These are phyloP conservation scores for Drosophila sp. DNA, from an alignment of 1,140 invertebrate genomes.

Conservation along the genomic window DNA sequence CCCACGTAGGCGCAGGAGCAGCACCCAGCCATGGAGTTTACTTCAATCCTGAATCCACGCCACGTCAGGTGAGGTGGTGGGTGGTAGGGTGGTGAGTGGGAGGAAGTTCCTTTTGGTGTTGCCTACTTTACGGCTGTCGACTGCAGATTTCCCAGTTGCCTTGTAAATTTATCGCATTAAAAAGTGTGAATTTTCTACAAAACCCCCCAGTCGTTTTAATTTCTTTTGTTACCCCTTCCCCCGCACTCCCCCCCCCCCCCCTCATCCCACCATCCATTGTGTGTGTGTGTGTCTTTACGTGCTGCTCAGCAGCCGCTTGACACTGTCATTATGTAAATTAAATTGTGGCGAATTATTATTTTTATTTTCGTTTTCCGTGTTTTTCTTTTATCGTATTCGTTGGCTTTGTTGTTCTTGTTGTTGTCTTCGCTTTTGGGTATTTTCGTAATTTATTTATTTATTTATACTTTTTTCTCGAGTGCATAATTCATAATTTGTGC, in stretches of 20 bases:
- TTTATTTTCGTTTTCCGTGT: conserved; percentile 53
- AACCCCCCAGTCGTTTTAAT: conserved; percentile 46
- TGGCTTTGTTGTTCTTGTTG: conserved; percentile 9
- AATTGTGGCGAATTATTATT: conserved; percentile 80
- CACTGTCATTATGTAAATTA: conserved; percentile 81
- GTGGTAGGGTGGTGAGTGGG: background rate
- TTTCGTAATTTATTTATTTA: conserved; percentile 71
- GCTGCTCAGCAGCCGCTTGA: conserved; percentile 55
- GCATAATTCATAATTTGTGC: conserved; percentile 77
- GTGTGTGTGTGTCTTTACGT: conserved; percentile 9
- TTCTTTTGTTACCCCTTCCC: conserved; percentile 37
- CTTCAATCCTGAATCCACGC: conserved; percentile 1
- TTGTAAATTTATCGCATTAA: conserved; percentile 81
- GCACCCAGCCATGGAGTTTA: conserved; percentile 4
- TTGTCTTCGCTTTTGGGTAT: conserved; percentile 14
- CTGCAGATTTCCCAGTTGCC: conserved; percentile 79
- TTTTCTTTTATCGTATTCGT: background rate
- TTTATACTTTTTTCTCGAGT: conserved; percentile 63
- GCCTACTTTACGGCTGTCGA: conserved; percentile 66
- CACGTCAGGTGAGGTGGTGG: conserved; percentile 23
- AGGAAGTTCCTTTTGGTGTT: conserved; percentile 21
- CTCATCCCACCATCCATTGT: conserved; percentile 18
- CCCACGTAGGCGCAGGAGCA: conserved; percentile 42
- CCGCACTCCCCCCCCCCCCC: background rate
- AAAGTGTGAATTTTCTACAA: conserved; percentile 71